These are phyloP conservation scores for Eunapius fragilis DNA, from an alignment of 37 sponge, comb jelly and placozoan species.

Conservation along the genomic window DNA sequence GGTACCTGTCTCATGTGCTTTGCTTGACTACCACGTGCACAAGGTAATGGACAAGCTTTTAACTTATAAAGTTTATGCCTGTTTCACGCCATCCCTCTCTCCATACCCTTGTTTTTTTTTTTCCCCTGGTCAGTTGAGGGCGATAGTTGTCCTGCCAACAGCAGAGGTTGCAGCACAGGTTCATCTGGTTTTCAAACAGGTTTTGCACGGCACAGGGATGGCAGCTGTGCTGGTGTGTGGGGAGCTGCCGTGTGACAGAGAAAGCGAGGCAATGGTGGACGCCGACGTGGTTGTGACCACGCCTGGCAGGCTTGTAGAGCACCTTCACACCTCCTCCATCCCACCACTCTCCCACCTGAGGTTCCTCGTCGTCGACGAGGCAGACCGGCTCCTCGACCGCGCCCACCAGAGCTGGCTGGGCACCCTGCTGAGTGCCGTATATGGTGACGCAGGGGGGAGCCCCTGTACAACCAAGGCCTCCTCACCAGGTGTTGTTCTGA, in stretches of 20 bases:
- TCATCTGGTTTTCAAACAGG: conserved; percentile 55
- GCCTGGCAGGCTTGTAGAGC: conserved; percentile 88
- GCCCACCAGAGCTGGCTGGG: conserved; percentile 82
- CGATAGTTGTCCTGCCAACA: conserved; percentile 84
- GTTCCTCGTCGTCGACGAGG: conserved; percentile 95
- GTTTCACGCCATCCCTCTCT: neutral
- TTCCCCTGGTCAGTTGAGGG: conserved; percentile 32
- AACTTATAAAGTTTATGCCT: neutral
- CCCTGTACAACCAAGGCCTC: neutral
- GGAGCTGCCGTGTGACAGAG: conserved; percentile 26
- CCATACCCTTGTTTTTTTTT: neutral
- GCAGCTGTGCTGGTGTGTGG: conserved; percentile 54
- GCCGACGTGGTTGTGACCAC: conserved; percentile 82
- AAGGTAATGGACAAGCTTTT: conserved; percentile 12
- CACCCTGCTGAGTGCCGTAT: conserved; percentile 35
- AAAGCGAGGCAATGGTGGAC: conserved; percentile 36
- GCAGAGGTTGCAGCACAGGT: conserved; percentile 86
- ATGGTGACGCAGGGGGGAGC: neutral
- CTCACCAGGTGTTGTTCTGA: neutral
- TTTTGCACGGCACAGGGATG: conserved; percentile 61
- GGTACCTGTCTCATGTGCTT: conserved; percentile 74
- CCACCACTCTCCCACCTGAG: conserved; percentile 42
- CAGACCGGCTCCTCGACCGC: conserved; percentile 85
- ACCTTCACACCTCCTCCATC: conserved; percentile 17
- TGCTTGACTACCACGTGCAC: conserved; percentile 27